A percentile compares a stretch with the other conserved stretches of the same genome.
Evolutionary conservation across 2,113 vertebrate genomes (phyloP).

Genomic region (Pachycephala philippinensis): DNA sequence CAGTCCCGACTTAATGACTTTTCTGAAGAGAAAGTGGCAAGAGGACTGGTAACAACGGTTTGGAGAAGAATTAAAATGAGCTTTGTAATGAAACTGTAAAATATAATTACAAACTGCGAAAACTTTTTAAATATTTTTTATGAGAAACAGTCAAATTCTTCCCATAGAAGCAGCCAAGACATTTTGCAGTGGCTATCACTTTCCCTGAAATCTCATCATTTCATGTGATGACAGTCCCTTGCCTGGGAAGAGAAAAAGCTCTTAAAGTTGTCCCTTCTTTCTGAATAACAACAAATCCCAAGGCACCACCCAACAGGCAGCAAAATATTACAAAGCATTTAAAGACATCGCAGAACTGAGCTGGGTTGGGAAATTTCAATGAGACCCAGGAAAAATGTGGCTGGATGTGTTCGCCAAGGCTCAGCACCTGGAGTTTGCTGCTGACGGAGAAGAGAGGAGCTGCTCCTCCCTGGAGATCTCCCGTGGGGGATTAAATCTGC

Average conservation of each 20-base stretch:
- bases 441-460: not conserved
- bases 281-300: constrained; percentile 45
- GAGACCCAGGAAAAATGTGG: not conserved
- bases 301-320: not conserved
- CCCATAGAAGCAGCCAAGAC: not conserved
- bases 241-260: not conserved
- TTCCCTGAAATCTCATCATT: constrained; percentile 40
- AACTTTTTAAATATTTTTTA: constrained; percentile 43
- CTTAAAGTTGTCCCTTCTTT: constrained; percentile 14
- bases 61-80: constrained; percentile 70
- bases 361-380: not conserved
- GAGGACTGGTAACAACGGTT: constrained; percentile 41
- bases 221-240: not conserved
- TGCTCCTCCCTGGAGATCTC: not conserved
- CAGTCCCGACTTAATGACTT: constrained; percentile 73
- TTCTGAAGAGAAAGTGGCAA: constrained; percentile 55
- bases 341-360: not conserved
- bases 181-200: constrained; percentile 17
- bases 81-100: constrained; percentile 69
- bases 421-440: not conserved
- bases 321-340: constrained; percentile 14
- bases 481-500: not conserved
- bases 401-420: not conserved
- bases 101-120: constrained; percentile 67
- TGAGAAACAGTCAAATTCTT: constrained; percentile 24